Base-by-base conservation (phyloP, 2,113 vertebrate species). In the Grantiella picta region DNA sequence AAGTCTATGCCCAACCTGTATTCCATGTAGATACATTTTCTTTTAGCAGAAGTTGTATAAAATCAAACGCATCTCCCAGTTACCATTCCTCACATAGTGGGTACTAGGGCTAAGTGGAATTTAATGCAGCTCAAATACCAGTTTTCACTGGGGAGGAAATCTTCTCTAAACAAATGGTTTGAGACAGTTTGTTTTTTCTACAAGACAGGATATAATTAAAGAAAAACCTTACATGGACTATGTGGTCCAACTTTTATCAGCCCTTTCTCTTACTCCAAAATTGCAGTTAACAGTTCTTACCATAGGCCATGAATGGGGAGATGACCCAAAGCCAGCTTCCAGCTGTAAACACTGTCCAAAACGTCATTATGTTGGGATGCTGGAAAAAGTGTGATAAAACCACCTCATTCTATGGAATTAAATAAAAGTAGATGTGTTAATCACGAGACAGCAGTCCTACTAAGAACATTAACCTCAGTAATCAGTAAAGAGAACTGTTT, bases 251-350 rank as follows among this genome's bases (percentile, higher is more conserved):
- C 50, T 13, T 53, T 3, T 69, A 72, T 63, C 27, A 89, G 16
- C 20, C 23, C 72, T 77, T 86, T 42, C 20, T 54, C 35, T 53
- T 47, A 81, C 40, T 83, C 56, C 33, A 80, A 49, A 90, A 73
- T 5, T 86, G 53, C 47, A 64, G 17, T 77, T 70, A 92, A 73
- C 49, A 79, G 83, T 97, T 96, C 99, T 98, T 98, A 99, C 99
- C 99, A 29, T 99, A 99, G 59, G 98, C 98, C 99, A 99, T 99
- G 96, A 99, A 99, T 2, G 99, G 99, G 44, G 98, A 98, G 95
- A 99, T 98, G 88, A 99, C 98, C 99, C 99, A 99, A 82, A 99
- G 99, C 98, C 99, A 99, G 90, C 98, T 99, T 97, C 98, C 99
- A 95, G 98, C 98, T 94, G 98, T 98, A 97, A 99, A 99, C 79